phyloP scores from a whole-genome alignment of 1,140 invertebrate species.

The Bombus polaris region DNA sequence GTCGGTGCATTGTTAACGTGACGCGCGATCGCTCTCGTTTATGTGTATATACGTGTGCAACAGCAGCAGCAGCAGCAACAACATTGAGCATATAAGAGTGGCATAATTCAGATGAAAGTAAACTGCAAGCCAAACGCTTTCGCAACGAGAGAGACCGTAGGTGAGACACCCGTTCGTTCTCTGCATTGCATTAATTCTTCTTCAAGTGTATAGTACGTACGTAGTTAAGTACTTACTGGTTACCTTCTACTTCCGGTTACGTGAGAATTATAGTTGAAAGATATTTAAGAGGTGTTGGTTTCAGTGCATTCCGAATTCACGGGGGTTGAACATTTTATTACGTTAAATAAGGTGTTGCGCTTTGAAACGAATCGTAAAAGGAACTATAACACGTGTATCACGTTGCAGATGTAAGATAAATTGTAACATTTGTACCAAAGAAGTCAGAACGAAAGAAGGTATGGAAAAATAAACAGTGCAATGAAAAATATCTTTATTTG shows the following conservation, averaged over 20 bases:
- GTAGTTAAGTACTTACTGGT: neutral
- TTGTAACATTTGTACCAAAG: no score
- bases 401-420: neutral
- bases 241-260: conserved; percentile 17
- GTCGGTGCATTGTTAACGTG: conserved; percentile 59
- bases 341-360: neutral
- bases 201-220: neutral
- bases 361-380: no score
- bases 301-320: neutral
- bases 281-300: neutral
- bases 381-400: neutral
- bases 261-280: neutral
- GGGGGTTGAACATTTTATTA: neutral
- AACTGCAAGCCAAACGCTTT: conserved; percentile 48
- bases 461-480: no score
- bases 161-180: conserved; percentile 23
- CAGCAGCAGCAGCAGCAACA: neutral
- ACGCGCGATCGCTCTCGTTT: conserved; percentile 22
- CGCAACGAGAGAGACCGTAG: conserved; percentile 44
- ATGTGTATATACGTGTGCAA: neutral
- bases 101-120: conserved; percentile 71
- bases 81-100: conserved; percentile 31
- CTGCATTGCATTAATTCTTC: conserved; percentile 27
- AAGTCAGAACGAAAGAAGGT: no score
- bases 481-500: no score